A percentile compares a stretch with the other conserved stretches of the same genome.
Evolutionary conservation across 2,113 vertebrate genomes (phyloP).

Genomic region (Rhodinocichla rosea): DNA sequence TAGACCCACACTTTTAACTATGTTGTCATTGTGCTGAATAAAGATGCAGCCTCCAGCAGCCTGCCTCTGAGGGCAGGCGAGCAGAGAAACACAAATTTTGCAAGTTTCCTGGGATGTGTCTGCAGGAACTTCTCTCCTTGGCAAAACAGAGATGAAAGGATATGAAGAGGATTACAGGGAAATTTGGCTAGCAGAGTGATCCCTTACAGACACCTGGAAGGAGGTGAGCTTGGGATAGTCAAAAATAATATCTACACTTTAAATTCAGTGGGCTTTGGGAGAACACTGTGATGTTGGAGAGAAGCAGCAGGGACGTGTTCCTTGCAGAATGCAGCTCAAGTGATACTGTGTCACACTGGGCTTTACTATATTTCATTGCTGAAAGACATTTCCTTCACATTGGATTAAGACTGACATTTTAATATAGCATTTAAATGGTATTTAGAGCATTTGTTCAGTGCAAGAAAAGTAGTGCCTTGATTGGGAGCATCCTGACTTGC

Average conservation of each 20-base stretch:
- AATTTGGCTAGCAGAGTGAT: not conserved
- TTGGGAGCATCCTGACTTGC: not conserved
- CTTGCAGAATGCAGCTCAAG: not conserved
- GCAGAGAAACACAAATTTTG: not conserved
- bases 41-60: not conserved
- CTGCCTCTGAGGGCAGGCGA: rapidly evolving
- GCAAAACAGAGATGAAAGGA: not conserved
- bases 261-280: not conserved
- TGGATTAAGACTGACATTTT: not conserved
- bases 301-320: not conserved
- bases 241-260: not conserved
- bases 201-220: not conserved
- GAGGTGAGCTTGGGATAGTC: not conserved
- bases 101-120: not conserved
- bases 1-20: not conserved
- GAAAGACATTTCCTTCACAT: not conserved
- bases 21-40: not conserved
- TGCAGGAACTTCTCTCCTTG: not conserved
- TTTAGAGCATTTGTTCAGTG: not conserved
- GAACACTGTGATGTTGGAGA: not conserved
- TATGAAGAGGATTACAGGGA: not conserved
- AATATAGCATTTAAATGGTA: not conserved
- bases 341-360: not conserved
- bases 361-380: not conserved
- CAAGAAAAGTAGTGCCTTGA: not conserved